These are phyloP conservation scores for Sebastes kiyomatsui DNA, from an alignment of 2,797 vertebrate species.

Conservation along the genomic window DNA sequence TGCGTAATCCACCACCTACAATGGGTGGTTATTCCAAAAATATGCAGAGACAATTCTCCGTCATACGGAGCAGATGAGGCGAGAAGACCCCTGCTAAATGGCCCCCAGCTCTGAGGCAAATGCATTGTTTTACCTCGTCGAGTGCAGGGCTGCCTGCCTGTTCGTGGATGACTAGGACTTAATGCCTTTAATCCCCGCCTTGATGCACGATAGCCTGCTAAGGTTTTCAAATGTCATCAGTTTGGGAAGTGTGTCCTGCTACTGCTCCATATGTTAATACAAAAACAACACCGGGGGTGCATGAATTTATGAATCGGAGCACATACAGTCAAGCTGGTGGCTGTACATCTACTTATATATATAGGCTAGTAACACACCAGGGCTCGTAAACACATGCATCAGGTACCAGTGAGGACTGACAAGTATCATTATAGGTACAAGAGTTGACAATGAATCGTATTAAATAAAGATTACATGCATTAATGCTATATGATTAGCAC, in stretches of 20 bases:
- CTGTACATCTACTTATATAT: slow-evolving; percentile 29
- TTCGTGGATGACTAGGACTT: slow-evolving; percentile 63
- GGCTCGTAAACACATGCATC: slow-evolving; percentile 38
- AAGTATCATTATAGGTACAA: not conserved
- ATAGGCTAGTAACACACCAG: slow-evolving; percentile 5
- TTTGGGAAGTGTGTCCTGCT: slow-evolving; percentile 59
- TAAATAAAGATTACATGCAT: slow-evolving; percentile 25
- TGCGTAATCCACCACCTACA: slow-evolving; percentile 31
- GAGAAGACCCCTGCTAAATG: slow-evolving; percentile 53
- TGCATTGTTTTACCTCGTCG: slow-evolving; percentile 59
- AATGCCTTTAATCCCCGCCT: slow-evolving; percentile 76
- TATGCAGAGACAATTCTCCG: slow-evolving; percentile 21
- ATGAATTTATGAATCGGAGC: slow-evolving; percentile 26
- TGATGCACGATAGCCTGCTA: slow-evolving; percentile 74
- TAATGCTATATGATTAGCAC: not conserved
- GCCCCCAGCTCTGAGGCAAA: slow-evolving; percentile 54
- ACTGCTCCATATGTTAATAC: slow-evolving; percentile 40
- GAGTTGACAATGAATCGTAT: slow-evolving; percentile 9
- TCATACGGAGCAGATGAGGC: slow-evolving; percentile 32
- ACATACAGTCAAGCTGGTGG: slow-evolving; percentile 3
- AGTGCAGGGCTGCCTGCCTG: slow-evolving; percentile 58
- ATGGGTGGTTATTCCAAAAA: slow-evolving; percentile 31
- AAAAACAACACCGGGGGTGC: slow-evolving; percentile 25
- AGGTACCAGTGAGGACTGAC: slow-evolving; percentile 22
- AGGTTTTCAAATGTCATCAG: slow-evolving; percentile 75